Percentiles rank a stretch among this genome's conserved stretches.
Conservation (phyloP, 2,797 vertebrate genomes). For the Acrocephalus scirpaceus region DNA sequence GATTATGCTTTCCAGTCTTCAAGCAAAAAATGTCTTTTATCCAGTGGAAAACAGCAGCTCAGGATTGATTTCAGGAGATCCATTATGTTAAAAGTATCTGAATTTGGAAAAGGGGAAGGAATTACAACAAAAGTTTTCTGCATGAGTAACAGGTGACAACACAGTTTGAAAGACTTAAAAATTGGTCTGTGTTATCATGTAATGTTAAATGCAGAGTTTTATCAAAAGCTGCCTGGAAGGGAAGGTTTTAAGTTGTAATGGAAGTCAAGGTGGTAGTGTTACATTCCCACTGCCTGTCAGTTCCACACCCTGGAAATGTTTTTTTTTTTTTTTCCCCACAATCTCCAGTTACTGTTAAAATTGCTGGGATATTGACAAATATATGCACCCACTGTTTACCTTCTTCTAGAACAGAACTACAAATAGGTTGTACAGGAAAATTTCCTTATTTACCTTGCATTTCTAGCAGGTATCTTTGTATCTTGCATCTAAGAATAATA, state of each 20-base stretch:
- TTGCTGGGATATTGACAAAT: not conserved
- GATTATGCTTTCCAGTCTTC: not conserved
- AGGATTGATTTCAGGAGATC: not conserved
- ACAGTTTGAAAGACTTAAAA: not conserved
- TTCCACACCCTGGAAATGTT: not conserved
- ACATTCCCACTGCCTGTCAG: not conserved
- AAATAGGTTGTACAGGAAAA: not conserved
- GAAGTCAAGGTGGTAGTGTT: not conserved
- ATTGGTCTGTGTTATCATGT: not conserved
- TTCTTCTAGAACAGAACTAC: not conserved
- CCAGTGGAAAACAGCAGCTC: not conserved
- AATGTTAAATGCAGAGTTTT: not conserved
- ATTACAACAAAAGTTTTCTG: not conserved
- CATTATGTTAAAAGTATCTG: not conserved
- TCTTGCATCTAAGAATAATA: not conserved
- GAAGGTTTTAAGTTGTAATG: not conserved
- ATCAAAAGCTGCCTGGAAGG: not conserved
- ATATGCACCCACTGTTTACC: not conserved
- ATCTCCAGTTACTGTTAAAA: not conserved
- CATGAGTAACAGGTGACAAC: not conserved
- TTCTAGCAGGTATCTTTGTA: conserved; percentile 1
- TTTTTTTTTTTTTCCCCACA: not conserved
- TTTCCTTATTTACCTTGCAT: not conserved
- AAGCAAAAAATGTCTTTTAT: not conserved
- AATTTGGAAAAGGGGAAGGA: not conserved